Conservation (phyloP, 2,888 invertebrate species). For the Barypeithes pellucidus region DNA sequence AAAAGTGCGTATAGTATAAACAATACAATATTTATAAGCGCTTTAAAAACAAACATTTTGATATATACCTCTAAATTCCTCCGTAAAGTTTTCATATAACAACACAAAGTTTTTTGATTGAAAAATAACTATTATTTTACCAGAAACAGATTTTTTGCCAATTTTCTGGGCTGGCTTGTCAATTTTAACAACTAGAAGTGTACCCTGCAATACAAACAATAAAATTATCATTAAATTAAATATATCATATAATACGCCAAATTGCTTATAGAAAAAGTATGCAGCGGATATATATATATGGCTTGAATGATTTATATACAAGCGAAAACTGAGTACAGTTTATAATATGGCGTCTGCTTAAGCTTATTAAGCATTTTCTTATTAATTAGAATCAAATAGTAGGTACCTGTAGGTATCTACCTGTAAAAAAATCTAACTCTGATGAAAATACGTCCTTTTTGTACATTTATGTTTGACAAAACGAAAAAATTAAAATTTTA, state of each 20-base stretch:
- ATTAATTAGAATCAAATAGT: not conserved
- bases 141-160: no score
- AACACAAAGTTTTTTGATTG: no score
- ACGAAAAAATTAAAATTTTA: not conserved
- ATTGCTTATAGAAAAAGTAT: not conserved
- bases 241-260: not conserved
- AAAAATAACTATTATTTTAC: no score
- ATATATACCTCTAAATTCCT: no score
- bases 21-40: not conserved
- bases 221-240: no score
- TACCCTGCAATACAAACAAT: no score
- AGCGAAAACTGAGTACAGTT: not conserved
- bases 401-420: not conserved
- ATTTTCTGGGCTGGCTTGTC: no score
- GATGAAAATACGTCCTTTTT: not conserved
- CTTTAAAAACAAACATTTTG: not conserved
- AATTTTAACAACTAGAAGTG: no score
- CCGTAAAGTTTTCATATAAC: no score
- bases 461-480: constrained; percentile 10
- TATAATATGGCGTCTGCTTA: constrained; percentile 5
- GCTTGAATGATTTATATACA: constrained; percentile 13
- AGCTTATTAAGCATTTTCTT: not conserved
- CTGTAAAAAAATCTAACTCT: no score
- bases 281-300: not conserved
- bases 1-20: not conserved